phyloP scores from a whole-genome alignment of 1,140 invertebrate genomes.

The Zaprionus ornatus region DNA sequence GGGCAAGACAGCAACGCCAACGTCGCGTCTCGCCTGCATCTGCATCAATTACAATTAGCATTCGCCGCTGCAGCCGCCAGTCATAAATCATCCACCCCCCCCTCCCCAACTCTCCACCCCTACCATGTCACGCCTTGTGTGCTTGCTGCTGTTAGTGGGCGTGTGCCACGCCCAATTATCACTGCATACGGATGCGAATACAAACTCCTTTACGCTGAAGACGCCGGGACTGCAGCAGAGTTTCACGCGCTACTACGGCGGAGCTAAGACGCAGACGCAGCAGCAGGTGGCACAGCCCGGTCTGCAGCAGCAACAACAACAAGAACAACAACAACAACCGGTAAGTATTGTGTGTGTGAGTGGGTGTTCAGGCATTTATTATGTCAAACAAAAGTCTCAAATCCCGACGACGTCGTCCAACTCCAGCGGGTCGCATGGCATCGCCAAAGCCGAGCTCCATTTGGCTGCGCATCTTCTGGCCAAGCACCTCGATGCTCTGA shows the following conservation, averaged over 20 bases:
- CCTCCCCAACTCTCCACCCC: constrained; percentile 1
- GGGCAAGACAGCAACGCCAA: constrained; percentile 12
- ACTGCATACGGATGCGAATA: constrained; percentile 74
- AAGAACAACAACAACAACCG: constrained; percentile 47
- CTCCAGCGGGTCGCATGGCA: constrained; percentile 30
- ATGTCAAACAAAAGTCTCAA: background rate
- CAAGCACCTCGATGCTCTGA: constrained; percentile 55
- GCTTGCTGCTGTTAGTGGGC: constrained; percentile 35
- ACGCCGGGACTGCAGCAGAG: constrained; percentile 76
- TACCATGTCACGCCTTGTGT: constrained; percentile 16
- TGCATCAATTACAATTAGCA: constrained; percentile 44
- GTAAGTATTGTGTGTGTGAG: constrained; percentile 37
- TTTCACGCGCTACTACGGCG: constrained; percentile 75
- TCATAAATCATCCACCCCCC: constrained; percentile 10
- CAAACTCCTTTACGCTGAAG: constrained; percentile 79
- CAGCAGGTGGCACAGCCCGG: constrained; percentile 41
- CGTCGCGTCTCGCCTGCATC: constrained; percentile 2
- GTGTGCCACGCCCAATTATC: constrained; percentile 70
- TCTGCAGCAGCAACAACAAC: constrained; percentile 25
- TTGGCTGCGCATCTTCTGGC: constrained; percentile 27
- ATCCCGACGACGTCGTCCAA: constrained; percentile 11
- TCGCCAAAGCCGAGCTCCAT: constrained; percentile 61
- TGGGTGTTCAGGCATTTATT: constrained; percentile 8
- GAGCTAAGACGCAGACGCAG: constrained; percentile 44
- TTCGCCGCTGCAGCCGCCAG: constrained; percentile 5